These are phyloP conservation scores for Cynoglossus semilaevis DNA, from an alignment of 2,113 vertebrate genomes.

Conservation along the genomic window DNA sequence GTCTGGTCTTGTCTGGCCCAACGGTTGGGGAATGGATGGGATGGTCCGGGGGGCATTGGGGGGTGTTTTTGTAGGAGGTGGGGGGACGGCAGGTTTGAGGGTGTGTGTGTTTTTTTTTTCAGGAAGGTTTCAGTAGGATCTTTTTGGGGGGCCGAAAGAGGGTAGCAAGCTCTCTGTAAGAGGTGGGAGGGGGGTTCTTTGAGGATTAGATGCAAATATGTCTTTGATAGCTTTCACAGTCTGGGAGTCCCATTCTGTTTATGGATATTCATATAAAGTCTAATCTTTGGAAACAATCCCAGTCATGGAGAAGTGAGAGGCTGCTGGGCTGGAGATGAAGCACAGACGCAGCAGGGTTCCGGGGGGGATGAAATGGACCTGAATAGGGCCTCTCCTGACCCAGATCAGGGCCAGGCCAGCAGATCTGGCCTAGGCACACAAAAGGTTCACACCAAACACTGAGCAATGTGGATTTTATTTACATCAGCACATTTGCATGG, in stretches of 20 bases:
- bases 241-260: slow-evolving; percentile 76
- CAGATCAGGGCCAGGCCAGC: slow-evolving; percentile 57
- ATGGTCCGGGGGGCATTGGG: slow-evolving; percentile 70
- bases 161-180: slow-evolving; percentile 59
- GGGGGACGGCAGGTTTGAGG: slow-evolving; percentile 63
- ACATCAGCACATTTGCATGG: too few relatives aligned
- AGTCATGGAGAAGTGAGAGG: slow-evolving; percentile 59
- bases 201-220: slow-evolving; percentile 83
- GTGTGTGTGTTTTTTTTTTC: slow-evolving; percentile 32
- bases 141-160: slow-evolving; percentile 58
- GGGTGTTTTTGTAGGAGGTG: slow-evolving; percentile 33
- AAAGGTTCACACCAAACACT: too few relatives aligned
- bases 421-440: slow-evolving; percentile 4
- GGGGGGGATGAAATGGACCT: slow-evolving; percentile 60
- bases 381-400: slow-evolving; percentile 65
- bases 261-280: slow-evolving; percentile 79
- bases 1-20: slow-evolving; percentile 76
- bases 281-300: slow-evolving; percentile 77
- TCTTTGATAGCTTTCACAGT: slow-evolving; percentile 82
- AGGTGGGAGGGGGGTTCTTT: slow-evolving; percentile 61
- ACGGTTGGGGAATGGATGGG: slow-evolving; percentile 72
- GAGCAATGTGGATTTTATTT: too few relatives aligned
- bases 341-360: slow-evolving; percentile 64
- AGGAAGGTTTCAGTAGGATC: slow-evolving; percentile 56
- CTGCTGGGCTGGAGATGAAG: slow-evolving; percentile 54